Percentiles rank a stretch among this genome's conserved stretches.
Evolutionary conservation across 2,888 invertebrate species (phyloP).

Genomic region (Lordiphosa andalusiaca): DNA sequence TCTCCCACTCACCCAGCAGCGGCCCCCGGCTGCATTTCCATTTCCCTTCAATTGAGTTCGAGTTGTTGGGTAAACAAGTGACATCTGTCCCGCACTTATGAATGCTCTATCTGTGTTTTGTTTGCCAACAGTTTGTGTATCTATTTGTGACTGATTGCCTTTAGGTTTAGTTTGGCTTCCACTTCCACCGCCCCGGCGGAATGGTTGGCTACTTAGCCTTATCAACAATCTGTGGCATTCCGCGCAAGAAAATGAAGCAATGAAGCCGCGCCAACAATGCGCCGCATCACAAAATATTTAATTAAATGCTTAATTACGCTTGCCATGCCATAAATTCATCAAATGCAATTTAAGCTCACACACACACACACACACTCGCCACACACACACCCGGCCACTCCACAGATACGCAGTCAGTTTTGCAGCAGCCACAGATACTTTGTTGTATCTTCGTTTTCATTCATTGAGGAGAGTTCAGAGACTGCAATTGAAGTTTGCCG

Average conservation of each 20-base stretch:
- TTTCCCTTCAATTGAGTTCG: conserved; percentile 18
- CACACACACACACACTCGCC: conserved; percentile 45
- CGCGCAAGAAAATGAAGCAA: conserved; percentile 64
- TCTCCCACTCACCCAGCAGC: too few relatives aligned
- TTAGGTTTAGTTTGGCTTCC: conserved; percentile 3
- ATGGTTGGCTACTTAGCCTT: conserved; percentile 35
- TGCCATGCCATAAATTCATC: conserved; percentile 78
- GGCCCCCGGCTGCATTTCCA: too few relatives aligned
- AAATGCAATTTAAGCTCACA: conserved; percentile 75
- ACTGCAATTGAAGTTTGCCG: conserved; percentile 43
- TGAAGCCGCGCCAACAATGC: conserved; percentile 3
- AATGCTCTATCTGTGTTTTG: conserved; percentile 1
- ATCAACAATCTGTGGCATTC: conserved; percentile 67
- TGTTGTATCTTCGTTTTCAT: conserved; percentile 37
- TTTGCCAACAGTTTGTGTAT: background rate
- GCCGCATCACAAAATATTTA: conserved; percentile 65
- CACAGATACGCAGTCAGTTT: conserved; percentile 21
- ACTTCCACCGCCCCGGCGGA: background rate
- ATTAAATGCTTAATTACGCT: conserved; percentile 79
- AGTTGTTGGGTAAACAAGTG: conserved; percentile 60
- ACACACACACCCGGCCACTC: conserved; percentile 38
- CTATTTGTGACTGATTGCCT: conserved; percentile 5
- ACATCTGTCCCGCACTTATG: conserved; percentile 48
- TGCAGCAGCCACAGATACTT: conserved; percentile 31
- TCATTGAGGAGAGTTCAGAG: conserved; percentile 53